Percentiles rank a stretch among this genome's conserved stretches.
These are phyloP conservation scores for Hartigia nigra DNA, from an alignment of 2,888 invertebrate genomes.

Conservation along the genomic window DNA sequence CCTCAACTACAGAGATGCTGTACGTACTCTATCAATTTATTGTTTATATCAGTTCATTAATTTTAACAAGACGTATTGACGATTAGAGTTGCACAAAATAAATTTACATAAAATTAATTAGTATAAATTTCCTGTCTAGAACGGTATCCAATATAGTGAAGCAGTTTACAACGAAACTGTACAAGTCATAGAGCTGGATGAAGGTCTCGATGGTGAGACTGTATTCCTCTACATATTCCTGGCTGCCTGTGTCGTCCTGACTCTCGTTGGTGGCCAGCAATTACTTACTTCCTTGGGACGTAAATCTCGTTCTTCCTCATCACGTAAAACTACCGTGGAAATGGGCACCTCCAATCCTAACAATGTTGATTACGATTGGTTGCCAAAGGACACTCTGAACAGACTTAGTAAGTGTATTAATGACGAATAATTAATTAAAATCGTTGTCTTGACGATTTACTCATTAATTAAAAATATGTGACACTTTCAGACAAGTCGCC, in stretches of 20 bases:
- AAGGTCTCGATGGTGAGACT: constrained; percentile 97
- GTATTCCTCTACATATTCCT: constrained; percentile 98
- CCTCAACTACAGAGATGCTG: constrained; percentile 86
- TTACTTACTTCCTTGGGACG: constrained; percentile 86
- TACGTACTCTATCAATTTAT: constrained; percentile 36
- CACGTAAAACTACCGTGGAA: constrained; percentile 78
- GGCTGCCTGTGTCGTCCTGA: constrained; percentile 87
- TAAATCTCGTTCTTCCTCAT: constrained; percentile 72
- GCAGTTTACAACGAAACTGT: constrained; percentile 98
- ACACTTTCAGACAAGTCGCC: constrained; percentile 77
- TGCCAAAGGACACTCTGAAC: constrained; percentile 90
- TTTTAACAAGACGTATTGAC: constrained; percentile 5
- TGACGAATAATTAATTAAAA: background rate
- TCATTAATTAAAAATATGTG: background rate
- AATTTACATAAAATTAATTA: constrained; percentile 16
- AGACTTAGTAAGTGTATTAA: constrained; percentile 78
- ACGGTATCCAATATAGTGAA: constrained; percentile 78
- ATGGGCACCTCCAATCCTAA: constrained; percentile 90
- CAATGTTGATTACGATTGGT: constrained; percentile 98
- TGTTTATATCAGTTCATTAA: background rate
- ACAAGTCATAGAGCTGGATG: constrained; percentile 94
- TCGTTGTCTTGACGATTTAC: too few species aligned
- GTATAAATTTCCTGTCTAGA: constrained; percentile 61
- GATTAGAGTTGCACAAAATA: constrained; percentile 2
- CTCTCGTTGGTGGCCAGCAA: constrained; percentile 90